A percentile compares a stretch with the other conserved stretches of the same genome.
Evolutionary conservation across 2,797 vertebrate species (phyloP).

Genomic region (Alosa sapidissima): DNA sequence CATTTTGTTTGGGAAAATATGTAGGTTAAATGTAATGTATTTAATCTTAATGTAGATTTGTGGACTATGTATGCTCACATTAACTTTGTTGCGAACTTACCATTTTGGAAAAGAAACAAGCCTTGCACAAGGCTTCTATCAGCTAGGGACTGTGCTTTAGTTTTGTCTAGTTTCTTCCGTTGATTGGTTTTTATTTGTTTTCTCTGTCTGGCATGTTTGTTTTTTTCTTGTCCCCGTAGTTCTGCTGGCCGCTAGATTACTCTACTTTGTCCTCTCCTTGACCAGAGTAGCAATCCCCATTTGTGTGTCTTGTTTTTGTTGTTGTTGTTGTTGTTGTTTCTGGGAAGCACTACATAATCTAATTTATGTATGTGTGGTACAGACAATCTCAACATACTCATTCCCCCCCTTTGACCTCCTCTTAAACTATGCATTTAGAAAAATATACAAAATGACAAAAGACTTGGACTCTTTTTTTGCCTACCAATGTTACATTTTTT

Average conservation of each 20-base stretch:
- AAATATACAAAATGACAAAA: constrained; percentile 70
- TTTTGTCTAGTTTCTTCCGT: neutral
- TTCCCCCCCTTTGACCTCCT: constrained; percentile 49
- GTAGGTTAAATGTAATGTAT: neutral
- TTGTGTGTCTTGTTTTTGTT: constrained; percentile 46
- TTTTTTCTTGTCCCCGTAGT: neutral
- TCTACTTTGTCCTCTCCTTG: constrained; percentile 18
- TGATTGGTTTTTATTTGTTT: constrained; percentile 12
- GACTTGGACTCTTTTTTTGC: constrained; percentile 88
- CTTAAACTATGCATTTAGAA: constrained; percentile 69
- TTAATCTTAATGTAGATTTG: neutral
- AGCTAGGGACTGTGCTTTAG: neutral
- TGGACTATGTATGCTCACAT: neutral
- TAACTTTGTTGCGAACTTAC: neutral
- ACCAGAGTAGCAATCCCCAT: constrained; percentile 28
- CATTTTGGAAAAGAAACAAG: neutral
- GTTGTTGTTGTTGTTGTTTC: constrained; percentile 52
- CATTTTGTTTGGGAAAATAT: neutral
- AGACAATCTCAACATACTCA: constrained; percentile 55
- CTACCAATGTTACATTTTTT: constrained; percentile 98
- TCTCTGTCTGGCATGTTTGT: constrained; percentile 21
- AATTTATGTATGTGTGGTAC: constrained; percentile 37
- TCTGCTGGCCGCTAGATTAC: neutral
- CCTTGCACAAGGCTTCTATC: neutral
- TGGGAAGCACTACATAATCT: constrained; percentile 38